A percentile compares a stretch with the other conserved stretches of the same genome.
phyloP scores from a whole-genome alignment of 2,797 vertebrate genomes.

The Liasis olivaceus region DNA sequence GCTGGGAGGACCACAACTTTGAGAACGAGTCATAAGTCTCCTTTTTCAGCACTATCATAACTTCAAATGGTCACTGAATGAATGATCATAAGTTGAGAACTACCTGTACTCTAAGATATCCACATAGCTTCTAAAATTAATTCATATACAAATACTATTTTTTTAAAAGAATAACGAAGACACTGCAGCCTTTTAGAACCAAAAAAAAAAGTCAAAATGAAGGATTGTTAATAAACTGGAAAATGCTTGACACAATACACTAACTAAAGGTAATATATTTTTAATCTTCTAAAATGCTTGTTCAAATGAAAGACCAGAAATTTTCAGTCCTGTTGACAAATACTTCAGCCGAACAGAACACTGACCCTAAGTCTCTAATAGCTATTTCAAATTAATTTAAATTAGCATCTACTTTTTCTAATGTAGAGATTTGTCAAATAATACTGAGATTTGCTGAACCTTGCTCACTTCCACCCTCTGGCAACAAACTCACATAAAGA shows the following conservation, averaged over 20 bases:
- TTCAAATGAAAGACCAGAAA: neutral
- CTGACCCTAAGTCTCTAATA: neutral
- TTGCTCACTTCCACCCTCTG: too few species aligned
- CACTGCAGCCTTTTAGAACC: neutral
- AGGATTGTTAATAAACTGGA: neutral
- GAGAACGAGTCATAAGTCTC: too few species aligned
- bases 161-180: neutral
- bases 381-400: neutral
- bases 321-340: neutral
- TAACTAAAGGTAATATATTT: neutral
- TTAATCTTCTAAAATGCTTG: neutral
- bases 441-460: neutral
- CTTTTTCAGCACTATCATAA: neutral
- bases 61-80: neutral
- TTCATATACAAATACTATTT: neutral
- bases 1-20: too few species aligned
- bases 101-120: neutral
- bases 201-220: neutral
- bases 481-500: neutral
- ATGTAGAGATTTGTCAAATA: neutral
- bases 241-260: neutral
- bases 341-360: neutral
- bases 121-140: neutral
- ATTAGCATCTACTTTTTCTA: neutral
- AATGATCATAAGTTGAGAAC: neutral